phyloP scores from a whole-genome alignment of 2,797 vertebrate species.

The Monodelphis domestica region DNA sequence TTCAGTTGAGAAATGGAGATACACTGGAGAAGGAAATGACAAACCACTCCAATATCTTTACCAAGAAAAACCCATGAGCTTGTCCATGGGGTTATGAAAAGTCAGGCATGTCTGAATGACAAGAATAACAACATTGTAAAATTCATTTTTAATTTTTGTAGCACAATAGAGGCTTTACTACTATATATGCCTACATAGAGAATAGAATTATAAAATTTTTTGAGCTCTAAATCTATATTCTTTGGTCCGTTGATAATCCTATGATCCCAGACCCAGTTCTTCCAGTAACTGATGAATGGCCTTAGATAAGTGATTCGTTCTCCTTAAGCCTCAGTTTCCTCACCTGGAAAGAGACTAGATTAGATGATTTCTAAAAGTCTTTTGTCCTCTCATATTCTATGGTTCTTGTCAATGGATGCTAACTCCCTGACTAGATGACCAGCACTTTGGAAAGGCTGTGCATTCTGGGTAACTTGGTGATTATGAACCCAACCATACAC shows the following conservation, averaged over 20 bases:
- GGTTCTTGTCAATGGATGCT: neutral
- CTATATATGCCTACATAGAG: neutral
- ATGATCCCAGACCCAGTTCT: neutral
- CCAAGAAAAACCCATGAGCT: neutral
- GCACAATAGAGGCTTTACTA: neutral
- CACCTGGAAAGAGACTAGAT: neutral
- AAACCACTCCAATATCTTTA: neutral
- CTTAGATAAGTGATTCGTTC: neutral
- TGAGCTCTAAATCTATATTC: neutral
- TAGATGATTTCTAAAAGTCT: neutral
- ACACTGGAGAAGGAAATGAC: too few relatives aligned
- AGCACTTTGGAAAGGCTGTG: conserved; percentile 13
- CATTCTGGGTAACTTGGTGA: neutral
- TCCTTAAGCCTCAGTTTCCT: neutral
- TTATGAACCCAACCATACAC: conserved; percentile 9
- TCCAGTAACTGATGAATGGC: neutral
- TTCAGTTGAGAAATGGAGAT: neutral
- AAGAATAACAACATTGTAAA: neutral
- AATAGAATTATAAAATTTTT: neutral
- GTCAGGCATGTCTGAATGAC: neutral
- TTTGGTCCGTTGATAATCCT: neutral
- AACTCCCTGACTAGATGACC: neutral
- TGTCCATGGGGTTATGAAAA: neutral
- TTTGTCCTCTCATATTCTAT: neutral
- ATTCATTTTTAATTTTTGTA: neutral